Base-by-base conservation (phyloP, 2,888 invertebrate species). In the Parnassius glacialis region DNA sequence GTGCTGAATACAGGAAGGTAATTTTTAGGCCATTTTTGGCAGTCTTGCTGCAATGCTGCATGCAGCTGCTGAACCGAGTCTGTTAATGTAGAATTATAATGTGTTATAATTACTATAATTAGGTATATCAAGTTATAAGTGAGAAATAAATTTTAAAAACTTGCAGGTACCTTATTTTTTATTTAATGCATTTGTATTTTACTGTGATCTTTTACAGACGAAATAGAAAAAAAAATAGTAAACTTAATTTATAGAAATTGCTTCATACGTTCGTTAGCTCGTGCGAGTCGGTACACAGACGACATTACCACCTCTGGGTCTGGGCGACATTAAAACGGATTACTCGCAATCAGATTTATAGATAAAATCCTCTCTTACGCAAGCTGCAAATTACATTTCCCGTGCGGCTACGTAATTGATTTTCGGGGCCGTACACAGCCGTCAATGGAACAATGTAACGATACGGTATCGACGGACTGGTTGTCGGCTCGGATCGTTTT, bases 351-450 rank as follows among this genome's bases (percentile, higher is more conserved):
- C 50, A 16, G 44, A 51, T 13, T 44, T 51, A 45, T 41, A 34
- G 51, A 51, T 61, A 48, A 54, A 47, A 51, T 51, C 55, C 34
- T 55, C 73, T 72, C 76, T 85, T 81, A 75, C 79, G 78, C 77
- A 86, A 83, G 72, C 65, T 67, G 56, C 72, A 76, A 83, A 84
- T 84, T 84, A 82, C 78, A 80, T 82, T 84, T 80, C 78, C 77
- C 80, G 80, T 79, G 81, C 77, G 78, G 70, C 69, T 74, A 70
- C 70, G 78, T 84, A 87, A 86, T 88, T 83, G 85, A 86, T 87
- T 85, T 84, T 78, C 74, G 79, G 78, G 76, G 72, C 70, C 66
- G 64, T 69, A 57, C 70, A 66, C 64, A 65, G 63, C 59, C 70
- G 71, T 76, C 78, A 69, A 71, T 74, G 75, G 78, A 85, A 87